Evolutionary conservation across 2,113 vertebrate species (phyloP), one percentile per base, ranked within the genome.

Genomic region (Hystrix brachyura): DNA sequence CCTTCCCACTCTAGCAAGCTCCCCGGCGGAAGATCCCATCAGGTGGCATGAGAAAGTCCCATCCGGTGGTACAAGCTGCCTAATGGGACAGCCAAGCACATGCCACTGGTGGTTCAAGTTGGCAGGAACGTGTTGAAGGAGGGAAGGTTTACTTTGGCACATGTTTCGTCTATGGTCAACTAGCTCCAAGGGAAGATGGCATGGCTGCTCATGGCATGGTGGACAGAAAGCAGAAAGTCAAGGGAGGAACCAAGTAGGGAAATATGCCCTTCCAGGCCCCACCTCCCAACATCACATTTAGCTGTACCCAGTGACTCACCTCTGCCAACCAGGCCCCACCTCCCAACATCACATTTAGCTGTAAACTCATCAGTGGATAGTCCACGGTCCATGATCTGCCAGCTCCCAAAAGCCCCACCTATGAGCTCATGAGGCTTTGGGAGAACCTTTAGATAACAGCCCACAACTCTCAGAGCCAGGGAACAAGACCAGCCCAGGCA

Each of bases 381-480:
- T 3, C 18, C 46, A 17, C 3, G 23, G 17, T 8, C 13, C 3
- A 17, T 0, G 14, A 51, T 7, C 46, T 25, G 14, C 4, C 72
- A 51, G 7, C 46, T 38, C 48, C 25, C 25, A 18, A 51, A 48
- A 27, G 74, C 27, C 74, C 11, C 32, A 7, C 15, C 7, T 8
- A 18, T 8, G 27, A 17, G 74, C 6, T 12, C 23, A 17, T 15
- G 27, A 78, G 46, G 46, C 72, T 8, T 27, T 29, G 46, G 74
- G 13, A 25, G 0, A 43, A 11, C 71, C 43, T 46, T 11, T 12
- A 46, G 71, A 38, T 27, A 78, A 48, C 25, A 18, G 38, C 12
- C 29, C 12, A 11, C 0, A 0, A 19, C 8, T 11, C 95, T 12
- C 43, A 48, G 10, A 0, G 3, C 2, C 13, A 10, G 7, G 15